phyloP scores from a whole-genome alignment of 2,113 vertebrate species.

The Hippocampus comes region DNA sequence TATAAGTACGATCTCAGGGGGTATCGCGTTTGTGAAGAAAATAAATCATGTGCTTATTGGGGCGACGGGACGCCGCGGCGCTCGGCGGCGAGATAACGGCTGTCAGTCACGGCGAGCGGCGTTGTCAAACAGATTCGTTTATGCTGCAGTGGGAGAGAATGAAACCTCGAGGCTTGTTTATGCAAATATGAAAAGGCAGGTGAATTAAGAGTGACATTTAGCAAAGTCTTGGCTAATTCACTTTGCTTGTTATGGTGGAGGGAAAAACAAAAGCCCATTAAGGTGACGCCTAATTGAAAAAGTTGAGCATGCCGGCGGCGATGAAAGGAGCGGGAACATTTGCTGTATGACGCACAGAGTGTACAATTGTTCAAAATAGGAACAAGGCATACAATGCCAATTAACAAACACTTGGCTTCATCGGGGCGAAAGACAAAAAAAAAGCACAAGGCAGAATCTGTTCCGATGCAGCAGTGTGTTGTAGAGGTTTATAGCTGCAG shows the following conservation, averaged over 20 bases:
- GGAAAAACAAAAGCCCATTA: slow-evolving; percentile 18
- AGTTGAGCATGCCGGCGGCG: background rate
- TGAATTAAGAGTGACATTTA: slow-evolving; percentile 29
- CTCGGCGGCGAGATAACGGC: slow-evolving; percentile 37
- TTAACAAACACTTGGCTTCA: background rate
- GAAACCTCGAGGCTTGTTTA: slow-evolving; percentile 18
- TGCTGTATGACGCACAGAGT: background rate
- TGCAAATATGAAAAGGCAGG: slow-evolving; percentile 4
- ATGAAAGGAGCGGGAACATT: slow-evolving; percentile 11
- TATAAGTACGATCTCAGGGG: slow-evolving; percentile 29
- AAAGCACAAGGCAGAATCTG: no score
- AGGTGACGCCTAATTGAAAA: slow-evolving; percentile 12
- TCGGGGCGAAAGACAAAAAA: no score
- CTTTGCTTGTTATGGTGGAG: background rate
- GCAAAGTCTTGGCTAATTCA: slow-evolving; percentile 11
- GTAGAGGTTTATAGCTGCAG: no score
- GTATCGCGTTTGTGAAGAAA: slow-evolving; percentile 12
- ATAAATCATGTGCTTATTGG: slow-evolving; percentile 4
- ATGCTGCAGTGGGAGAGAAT: background rate
- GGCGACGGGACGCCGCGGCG: slow-evolving; percentile 30
- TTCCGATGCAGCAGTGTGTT: no score
- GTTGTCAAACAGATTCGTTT: background rate
- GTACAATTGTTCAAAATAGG: background rate
- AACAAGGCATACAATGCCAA: background rate
- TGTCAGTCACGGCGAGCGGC: slow-evolving; percentile 45